Base-by-base conservation (phyloP, 2,888 invertebrate genomes). In the Agonum fuliginosum region DNA sequence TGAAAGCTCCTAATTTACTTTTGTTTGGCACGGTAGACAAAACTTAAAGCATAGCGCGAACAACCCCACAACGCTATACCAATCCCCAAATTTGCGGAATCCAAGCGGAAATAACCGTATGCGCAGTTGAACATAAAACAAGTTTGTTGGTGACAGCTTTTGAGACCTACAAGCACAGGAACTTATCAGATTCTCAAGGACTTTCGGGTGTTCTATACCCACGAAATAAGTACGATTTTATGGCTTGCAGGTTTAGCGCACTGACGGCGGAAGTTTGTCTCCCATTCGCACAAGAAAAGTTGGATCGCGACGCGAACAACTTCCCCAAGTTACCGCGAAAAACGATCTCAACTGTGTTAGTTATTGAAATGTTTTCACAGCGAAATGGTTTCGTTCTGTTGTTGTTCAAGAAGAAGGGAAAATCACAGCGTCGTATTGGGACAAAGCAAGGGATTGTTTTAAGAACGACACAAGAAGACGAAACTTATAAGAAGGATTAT, bases 151-250 rank as follows among this genome's bases (percentile, higher is more conserved):
- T 76, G 76, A 76, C 76, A 76, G 76, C 67, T 76, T 76, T 76
- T 76, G 67, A 76, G 67, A 76, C 76, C 76, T 51, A 69, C 76
- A 76, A 67, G 67, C 67, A 48, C 46, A 20, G 67, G 67, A 76
- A 76, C 76, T 76, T 76, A 76, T 76, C 76, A 76, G 76, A 76
- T 76, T 67, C 48, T 76, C 74, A 67, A 76, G 69, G 76, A 76
- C 67, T 76, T 76, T 69, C 24, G 67, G 69, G 51, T 76, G 58
- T 76, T 76, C 51, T 67, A 54, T 54, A 22, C 51, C 69, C 46
- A 46, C 67, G 76, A 69, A 76, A 74, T 74, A 74, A 76, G 76
- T 69, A 54, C 76, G 76, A 74, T 76, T 76, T 76, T 76, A 76
- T 76, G 76, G 76, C 76, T 62, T 62, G 58, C 46, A 46, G 46